These are phyloP conservation scores for Steinernema scapterisci DNA, from an alignment of 2,888 invertebrate genomes.

Conservation along the genomic window DNA sequence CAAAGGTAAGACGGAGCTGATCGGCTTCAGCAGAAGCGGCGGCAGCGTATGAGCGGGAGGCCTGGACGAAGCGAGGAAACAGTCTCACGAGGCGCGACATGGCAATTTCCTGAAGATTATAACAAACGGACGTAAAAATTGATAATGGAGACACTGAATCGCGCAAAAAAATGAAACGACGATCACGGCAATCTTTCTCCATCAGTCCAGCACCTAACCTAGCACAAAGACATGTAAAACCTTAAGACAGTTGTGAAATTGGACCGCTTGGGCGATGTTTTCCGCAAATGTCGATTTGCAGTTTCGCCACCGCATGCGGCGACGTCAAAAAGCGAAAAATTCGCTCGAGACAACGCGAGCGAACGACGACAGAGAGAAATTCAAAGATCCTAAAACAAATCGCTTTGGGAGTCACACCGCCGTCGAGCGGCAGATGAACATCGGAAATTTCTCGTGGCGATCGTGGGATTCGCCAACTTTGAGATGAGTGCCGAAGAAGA, in stretches of 20 bases:
- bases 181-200: too few species aligned
- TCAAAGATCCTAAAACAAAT: slow-evolving; percentile 28
- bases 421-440: background rate
- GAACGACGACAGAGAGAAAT: slow-evolving; percentile 3
- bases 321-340: slow-evolving; percentile 9
- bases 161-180: too few species aligned
- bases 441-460: slow-evolving; percentile 2
- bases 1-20: slow-evolving; percentile 58
- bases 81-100: slow-evolving; percentile 30
- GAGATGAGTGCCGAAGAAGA: too few species aligned
- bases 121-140: too few species aligned
- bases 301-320: background rate
- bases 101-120: slow-evolving; percentile 3
- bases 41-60: slow-evolving; percentile 50
- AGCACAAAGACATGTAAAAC: too few species aligned
- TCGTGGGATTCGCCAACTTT: background rate
- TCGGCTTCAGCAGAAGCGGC: slow-evolving; percentile 53
- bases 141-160: too few species aligned
- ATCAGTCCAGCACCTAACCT: too few species aligned
- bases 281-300: too few species aligned
- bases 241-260: too few species aligned
- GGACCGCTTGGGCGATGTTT: too few species aligned
- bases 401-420: slow-evolving; percentile 19
- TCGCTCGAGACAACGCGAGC: background rate
- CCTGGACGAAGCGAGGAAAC: slow-evolving; percentile 44